Percentiles rank a stretch among this genome's conserved stretches.
Conservation (phyloP, 1,140 invertebrate genomes). For the Andricus grossulariae region DNA sequence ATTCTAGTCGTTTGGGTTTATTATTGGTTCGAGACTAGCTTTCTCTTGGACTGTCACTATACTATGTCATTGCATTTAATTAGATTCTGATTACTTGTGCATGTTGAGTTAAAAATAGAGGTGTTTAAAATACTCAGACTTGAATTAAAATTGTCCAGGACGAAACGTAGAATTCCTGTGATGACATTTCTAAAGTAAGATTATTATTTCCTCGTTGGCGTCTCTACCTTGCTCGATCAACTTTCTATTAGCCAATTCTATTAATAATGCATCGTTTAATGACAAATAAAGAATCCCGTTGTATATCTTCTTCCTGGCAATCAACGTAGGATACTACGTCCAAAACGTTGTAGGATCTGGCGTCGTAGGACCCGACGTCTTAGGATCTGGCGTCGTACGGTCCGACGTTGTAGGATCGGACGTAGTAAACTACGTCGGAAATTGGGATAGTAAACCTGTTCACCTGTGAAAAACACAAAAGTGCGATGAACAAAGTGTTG, state of each 20-base stretch:
- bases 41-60: neutral
- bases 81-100: slow-evolving; percentile 8
- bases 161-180: neutral
- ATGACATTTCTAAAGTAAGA: neutral
- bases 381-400: too few relatives aligned
- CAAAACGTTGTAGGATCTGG: too few relatives aligned
- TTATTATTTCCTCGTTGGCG: neutral
- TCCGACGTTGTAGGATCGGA: too few relatives aligned
- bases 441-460: too few relatives aligned
- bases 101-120: neutral
- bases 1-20: neutral
- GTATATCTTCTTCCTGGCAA: too few relatives aligned
- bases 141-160: neutral
- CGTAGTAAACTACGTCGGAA: too few relatives aligned
- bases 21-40: slow-evolving; percentile 5
- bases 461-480: too few relatives aligned
- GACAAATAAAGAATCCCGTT: too few relatives aligned
- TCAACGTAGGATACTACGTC: too few relatives aligned
- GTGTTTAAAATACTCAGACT: neutral
- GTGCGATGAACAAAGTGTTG: too few relatives aligned
- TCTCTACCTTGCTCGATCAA: slow-evolving; percentile 2
- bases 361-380: too few relatives aligned
- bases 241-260: slow-evolving; percentile 1
- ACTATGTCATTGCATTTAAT: slow-evolving; percentile 13
- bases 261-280: neutral